phyloP scores from a whole-genome alignment of 2,797 vertebrate genomes.

The Chaetodon trifasciatus region DNA sequence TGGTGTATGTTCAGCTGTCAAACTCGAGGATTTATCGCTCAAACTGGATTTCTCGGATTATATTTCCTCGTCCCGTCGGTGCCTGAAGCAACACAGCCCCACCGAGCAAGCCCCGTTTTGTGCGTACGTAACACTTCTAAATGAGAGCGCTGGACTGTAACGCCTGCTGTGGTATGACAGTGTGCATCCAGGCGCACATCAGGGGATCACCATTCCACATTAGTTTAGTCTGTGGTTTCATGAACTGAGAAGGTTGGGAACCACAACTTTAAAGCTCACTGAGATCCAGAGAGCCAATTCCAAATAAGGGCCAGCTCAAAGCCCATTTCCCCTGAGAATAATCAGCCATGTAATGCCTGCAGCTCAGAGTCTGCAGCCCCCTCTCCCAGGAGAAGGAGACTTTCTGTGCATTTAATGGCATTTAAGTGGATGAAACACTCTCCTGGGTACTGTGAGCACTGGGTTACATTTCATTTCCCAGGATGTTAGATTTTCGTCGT shows the following conservation, averaged over 20 bases:
- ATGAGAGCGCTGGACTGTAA: not conserved
- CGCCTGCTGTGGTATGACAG: not conserved
- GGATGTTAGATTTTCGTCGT: slow-evolving; percentile 20
- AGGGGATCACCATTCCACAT: not conserved
- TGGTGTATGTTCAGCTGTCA: too few species aligned
- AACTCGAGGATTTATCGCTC: not conserved
- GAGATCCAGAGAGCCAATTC: slow-evolving; percentile 19
- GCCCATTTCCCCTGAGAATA: slow-evolving; percentile 47
- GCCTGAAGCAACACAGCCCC: not conserved
- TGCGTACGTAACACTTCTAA: not conserved
- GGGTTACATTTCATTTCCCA: slow-evolving; percentile 49
- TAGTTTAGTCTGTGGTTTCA: slow-evolving; percentile 15
- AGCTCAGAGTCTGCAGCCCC: slow-evolving; percentile 43
- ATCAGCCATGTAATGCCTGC: slow-evolving; percentile 55
- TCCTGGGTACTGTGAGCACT: slow-evolving; percentile 32
- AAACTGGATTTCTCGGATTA: not conserved
- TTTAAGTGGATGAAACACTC: slow-evolving; percentile 48
- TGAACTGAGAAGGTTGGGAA: slow-evolving; percentile 26
- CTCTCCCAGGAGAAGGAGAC: slow-evolving; percentile 20
- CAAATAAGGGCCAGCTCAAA: slow-evolving; percentile 47
- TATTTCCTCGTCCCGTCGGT: too few species aligned
- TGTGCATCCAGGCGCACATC: not conserved
- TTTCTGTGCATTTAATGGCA: slow-evolving; percentile 54
- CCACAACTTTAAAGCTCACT: slow-evolving; percentile 7
- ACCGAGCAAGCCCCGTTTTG: not conserved